Base-by-base conservation (phyloP, 2,113 vertebrate species). In the Morone chrysops region DNA sequence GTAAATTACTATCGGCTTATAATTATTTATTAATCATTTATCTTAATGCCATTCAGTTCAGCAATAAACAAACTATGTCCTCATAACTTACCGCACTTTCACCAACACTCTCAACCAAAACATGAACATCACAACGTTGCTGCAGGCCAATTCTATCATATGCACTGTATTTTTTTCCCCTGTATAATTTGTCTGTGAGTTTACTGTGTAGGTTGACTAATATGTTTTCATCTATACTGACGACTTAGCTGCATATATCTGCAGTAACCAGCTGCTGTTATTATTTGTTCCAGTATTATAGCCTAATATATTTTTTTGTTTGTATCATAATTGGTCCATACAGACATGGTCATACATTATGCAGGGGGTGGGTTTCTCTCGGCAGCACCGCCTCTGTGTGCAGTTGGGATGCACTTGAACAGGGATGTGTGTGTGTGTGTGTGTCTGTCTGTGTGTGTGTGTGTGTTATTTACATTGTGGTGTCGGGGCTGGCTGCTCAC, bases 381-480 rank as follows among this genome's bases (percentile, higher is more conserved):
- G 57, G 75, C 81, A 86, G 85, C 80, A 48, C 82, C 84, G 75
- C 84, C 83, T 67, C 69, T 83, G 50, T 69, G 71, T 31, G 66
- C 48, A 43, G 62, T 57, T 73, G 66, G 82, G 80, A 63, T 81
- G 73, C 62, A 54, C 53, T 70, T 25, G 69, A 47, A 60, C 65
- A 18, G 63, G 36, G 38, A 40, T 31, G 31, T 31, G 31, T 31
- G 31, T 31, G 31, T 31, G 31, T 68, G 77, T 61, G 76, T 54
- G 53, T 61, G 51, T n/a, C n/a, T 56, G 78, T 48, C 31, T 36
- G 66, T 40, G 63, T 43, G 57, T 51, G 54, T 60, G 57, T 70
- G 60, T 41, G 77, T 60, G 80, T 81, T 89, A 89, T 89, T 90
- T 85, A 88, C 88, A 72, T 70, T 12, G 86, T 84, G 75, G 73